These are phyloP conservation scores for Eptesicus fuscus DNA, from an alignment of 2,113 vertebrate species.

Conservation along the genomic window DNA sequence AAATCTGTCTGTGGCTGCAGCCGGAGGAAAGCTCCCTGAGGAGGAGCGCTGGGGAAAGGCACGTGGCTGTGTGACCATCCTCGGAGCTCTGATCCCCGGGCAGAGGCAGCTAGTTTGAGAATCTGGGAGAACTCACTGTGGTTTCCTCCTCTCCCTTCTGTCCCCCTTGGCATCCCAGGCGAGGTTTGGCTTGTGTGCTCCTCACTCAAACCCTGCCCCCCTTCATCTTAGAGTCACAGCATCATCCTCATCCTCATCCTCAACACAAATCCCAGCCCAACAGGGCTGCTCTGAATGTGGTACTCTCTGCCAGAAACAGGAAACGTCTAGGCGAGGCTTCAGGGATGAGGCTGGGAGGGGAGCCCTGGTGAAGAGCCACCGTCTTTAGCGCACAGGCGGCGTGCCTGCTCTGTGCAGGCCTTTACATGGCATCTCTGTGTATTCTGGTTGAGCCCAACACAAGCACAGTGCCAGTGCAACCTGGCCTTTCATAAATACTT, in stretches of 20 bases:
- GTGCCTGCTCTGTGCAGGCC: not conserved
- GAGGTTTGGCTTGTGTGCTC: not conserved
- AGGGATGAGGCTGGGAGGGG: not conserved
- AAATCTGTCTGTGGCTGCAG: not conserved
- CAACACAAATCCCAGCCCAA: not conserved
- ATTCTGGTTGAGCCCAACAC: not conserved
- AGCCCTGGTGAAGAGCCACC: not conserved
- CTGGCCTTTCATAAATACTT: not conserved
- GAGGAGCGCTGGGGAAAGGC: not conserved
- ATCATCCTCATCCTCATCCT: not conserved
- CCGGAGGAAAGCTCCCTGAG: not conserved
- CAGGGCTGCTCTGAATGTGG: not conserved
- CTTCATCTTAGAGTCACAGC: not conserved
- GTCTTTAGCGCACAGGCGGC: not conserved
- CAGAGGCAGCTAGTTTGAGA: not conserved
- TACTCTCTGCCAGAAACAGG: not conserved
- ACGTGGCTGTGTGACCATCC: not conserved
- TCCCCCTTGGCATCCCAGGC: too few relatives aligned
- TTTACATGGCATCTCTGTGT: rapidly evolving
- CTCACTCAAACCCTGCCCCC: not conserved
- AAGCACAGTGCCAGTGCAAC: not conserved
- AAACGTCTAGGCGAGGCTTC: not conserved
- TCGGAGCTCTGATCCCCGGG: not conserved
- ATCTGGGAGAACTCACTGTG: not conserved
- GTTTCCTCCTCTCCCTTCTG: not conserved